Base-by-base conservation (phyloP, 2,113 vertebrate species). In the Xenus cinereus region DNA sequence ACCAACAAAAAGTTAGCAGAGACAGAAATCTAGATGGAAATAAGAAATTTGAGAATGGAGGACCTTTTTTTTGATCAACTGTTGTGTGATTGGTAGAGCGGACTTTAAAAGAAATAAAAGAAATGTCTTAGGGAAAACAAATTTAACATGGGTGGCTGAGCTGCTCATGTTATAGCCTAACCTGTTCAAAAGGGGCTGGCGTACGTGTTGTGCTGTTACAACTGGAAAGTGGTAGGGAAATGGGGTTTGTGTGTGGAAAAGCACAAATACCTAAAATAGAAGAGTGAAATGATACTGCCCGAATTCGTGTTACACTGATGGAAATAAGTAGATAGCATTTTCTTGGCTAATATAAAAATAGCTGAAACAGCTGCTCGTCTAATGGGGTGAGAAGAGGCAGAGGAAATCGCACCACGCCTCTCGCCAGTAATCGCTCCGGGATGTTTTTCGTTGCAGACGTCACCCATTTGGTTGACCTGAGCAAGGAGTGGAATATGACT, bases 391-490 rank as follows among this genome's bases (percentile, higher is more conserved):
- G 78, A 85, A 62, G 62, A 79, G 69, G 9, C 0, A 0, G 32
- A 59, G 24, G 26, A 68, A 11, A 18, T 59, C 75, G 14, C 75
- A 23, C 35, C 45, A 3, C 0, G 1, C 37, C 72, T 69, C 63
- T 67, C 66, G 51, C 28, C 12, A 26, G 28, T 89, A 41, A 71
- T 59, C 85, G 54, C 24, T 74, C 26, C 56, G 67, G 46, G 41
- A 2, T 76, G 69, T 37, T 76, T 84, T 50, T 48, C 1, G 0
- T 95, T 98, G 91, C 97, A 98, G 98, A 97, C 85, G 84, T 90
- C 86, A 97, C 96, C 35, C 95, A 98, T 43, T 14, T 92, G 9
- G 97, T 99, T 3, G 98, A 99, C 94, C 93, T 99, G 24, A 98
- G 91, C 51, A 97, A 96, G 6, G 98, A 98, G n/a, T 37, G 37